Evolutionary conservation across 2,888 invertebrate genomes (phyloP), one percentile per base, ranked within the genome.

Genomic region (Sesia apiformis): DNA sequence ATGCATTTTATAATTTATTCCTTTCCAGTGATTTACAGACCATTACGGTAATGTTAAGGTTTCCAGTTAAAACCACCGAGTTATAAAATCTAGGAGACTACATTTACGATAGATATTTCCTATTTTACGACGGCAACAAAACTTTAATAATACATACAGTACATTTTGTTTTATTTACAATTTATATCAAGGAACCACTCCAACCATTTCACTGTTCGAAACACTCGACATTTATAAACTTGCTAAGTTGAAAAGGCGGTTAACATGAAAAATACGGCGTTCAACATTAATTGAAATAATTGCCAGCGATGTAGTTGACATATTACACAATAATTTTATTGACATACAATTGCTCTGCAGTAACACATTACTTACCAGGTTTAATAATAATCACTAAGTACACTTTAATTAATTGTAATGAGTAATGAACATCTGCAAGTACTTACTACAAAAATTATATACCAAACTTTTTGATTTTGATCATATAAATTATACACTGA

Each of bases 1-100:
- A 83, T 76, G 76, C 64, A 69, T 73, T 72, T 70, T 75, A 78
- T 81, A 81, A 78, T 81, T 81, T 84, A 83, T 81, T 78, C 68
- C 74, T 78, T 76, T 76, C 71, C 60, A 66, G 75, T 81, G 83
- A 85, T 83, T 83, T 83, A 84, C 72, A 66, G 73, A 64, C 77
- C 70, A 80, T 82, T 80, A 78, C 69, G 67, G 74, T 67, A 73
- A 72, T 72, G 71, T 76, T 72, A 75, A 78, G 70, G 70, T 75
- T 76, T 74, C 70, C 71, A 76, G 74, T 74, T 72, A 78, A 77
- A 76, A 74, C 70, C 70, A 68, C 69, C 60, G 67, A 67, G 76
- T 67, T 73, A 73, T 83, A 79, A 83, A 83, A 66, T 72, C 76
- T 81, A 76, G 72, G 67, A 77, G 72, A 67, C 66, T 75, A 70